Conservation (phyloP, 1,140 invertebrate species). For the Cyphomyrmex costatus region DNA sequence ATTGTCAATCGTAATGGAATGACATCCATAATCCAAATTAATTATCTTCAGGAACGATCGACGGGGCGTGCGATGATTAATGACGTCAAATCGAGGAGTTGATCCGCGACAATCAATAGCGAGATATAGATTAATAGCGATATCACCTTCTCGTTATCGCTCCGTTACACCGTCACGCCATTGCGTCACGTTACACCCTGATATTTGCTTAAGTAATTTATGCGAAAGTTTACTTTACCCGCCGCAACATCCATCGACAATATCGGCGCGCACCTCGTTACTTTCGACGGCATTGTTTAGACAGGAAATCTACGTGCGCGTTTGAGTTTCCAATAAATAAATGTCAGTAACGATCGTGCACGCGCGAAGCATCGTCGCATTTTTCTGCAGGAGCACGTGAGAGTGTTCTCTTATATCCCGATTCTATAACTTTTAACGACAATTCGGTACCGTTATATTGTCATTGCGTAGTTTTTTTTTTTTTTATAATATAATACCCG, state of each 20-base stretch:
- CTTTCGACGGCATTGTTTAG: slow-evolving; percentile 31
- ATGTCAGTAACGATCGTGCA: neutral
- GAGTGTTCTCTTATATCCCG: neutral
- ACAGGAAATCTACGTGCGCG: slow-evolving; percentile 20
- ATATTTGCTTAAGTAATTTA: slow-evolving; percentile 44
- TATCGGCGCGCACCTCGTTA: neutral
- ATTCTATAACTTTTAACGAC: too few species aligned
- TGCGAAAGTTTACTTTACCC: slow-evolving; percentile 9
- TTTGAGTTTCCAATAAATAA: slow-evolving; percentile 50
- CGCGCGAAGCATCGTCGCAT: neutral
- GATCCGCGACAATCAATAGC: slow-evolving; percentile 15
- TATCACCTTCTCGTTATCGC: neutral
- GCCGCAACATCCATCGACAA: slow-evolving; percentile 2
- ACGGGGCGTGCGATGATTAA: slow-evolving; percentile 30
- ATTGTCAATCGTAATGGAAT: slow-evolving; percentile 47
- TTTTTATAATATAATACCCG: too few species aligned
- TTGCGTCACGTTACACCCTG: neutral
- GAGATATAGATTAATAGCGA: slow-evolving; percentile 32
- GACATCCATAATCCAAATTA: slow-evolving; percentile 59
- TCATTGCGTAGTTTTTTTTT: too few species aligned
- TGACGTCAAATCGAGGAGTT: slow-evolving; percentile 35
- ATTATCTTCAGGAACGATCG: slow-evolving; percentile 32
- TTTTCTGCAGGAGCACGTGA: neutral
- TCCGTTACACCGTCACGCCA: neutral
- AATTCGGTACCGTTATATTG: too few species aligned